These are phyloP conservation scores for Clepsis dumicolana DNA, from an alignment of 2,888 invertebrate genomes.

Conservation along the genomic window DNA sequence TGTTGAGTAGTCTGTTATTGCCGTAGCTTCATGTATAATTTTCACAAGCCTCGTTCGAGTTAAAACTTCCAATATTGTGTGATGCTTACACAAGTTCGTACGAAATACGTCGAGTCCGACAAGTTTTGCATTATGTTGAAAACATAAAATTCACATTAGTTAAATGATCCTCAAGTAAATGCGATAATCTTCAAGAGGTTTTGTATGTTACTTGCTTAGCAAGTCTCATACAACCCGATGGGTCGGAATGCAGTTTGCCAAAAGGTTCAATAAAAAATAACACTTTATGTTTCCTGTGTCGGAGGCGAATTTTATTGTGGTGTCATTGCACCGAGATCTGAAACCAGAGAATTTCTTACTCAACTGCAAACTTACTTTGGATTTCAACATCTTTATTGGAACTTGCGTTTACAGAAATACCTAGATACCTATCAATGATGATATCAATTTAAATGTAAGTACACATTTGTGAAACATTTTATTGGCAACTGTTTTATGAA, in stretches of 20 bases:
- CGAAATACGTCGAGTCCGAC: slow-evolving; percentile 6
- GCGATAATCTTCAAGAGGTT: slow-evolving; percentile 37
- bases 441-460: slow-evolving; percentile 6
- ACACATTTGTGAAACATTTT: slow-evolving; percentile 4
- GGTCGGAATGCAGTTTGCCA: slow-evolving; percentile 74
- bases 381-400: slow-evolving; percentile 50
- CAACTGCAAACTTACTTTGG: slow-evolving; percentile 66
- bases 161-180: slow-evolving; percentile 37
- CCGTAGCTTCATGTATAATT: slow-evolving; percentile 15
- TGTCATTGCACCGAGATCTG: slow-evolving; percentile 74
- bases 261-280: slow-evolving; percentile 79
- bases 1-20: slow-evolving; percentile 23
- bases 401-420: neutral
- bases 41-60: slow-evolving; percentile 27
- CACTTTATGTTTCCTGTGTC: slow-evolving; percentile 82
- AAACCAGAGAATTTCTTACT: slow-evolving; percentile 53
- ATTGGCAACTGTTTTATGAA: slow-evolving; percentile 15
- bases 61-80: slow-evolving; percentile 9
- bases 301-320: slow-evolving; percentile 76
- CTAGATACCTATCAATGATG: neutral
- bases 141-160: slow-evolving; percentile 27
- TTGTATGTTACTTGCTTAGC: slow-evolving; percentile 47
- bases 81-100: neutral
- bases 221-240: slow-evolving; percentile 59
- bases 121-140: slow-evolving; percentile 25